Evolutionary conservation across 2,888 invertebrate genomes (phyloP), one percentile per base, ranked within the genome.

Genomic region (Timema podura): DNA sequence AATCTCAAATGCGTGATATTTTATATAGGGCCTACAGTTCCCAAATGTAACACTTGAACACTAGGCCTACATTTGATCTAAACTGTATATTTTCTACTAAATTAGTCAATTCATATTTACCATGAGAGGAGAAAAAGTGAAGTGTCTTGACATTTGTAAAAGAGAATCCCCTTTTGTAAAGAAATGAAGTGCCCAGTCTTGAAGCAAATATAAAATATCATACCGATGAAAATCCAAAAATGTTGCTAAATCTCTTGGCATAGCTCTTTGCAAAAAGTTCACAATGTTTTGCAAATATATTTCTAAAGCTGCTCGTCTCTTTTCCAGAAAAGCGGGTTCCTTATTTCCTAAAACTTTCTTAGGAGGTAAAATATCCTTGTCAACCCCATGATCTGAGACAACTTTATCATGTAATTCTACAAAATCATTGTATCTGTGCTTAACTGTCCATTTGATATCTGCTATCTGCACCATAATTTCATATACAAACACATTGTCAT

Each of bases 271-370:
- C 73, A 95, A 83, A 78, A 91, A 90, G 73, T 86, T 87, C 65
- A 95, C 86, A 11, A 95, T 85, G 75, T 88, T 89, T 77, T 87
- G 88, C 65, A 97, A 83, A 81, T 98, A 98, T 66, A 86, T 85
- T 80, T 94, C 91, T 57, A 98, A 83, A 15, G 90, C 93, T 74
- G 87, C 85, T 71, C 92, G 87, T 68, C 97, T 86, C 77, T 90
- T 91, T 78, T 93, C 92, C 2, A 98, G 86, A 79, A 98, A 98
- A 70, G 88, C 85, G 0, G 93, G 92, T 74, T 92, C 92, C 81
- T 92, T 93, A 79, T 96, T 96, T 1, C 96, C 91, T 76, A 96
- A 90, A 5, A 95, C 86, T 83, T 96, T 96, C 81, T 98, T 98
- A 0, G 95, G 95, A 11, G 98, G 98, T 15, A 98, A 82, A 71